These are phyloP conservation scores for Squalus acanthias DNA, from an alignment of 2,797 vertebrate species.

Conservation along the genomic window DNA sequence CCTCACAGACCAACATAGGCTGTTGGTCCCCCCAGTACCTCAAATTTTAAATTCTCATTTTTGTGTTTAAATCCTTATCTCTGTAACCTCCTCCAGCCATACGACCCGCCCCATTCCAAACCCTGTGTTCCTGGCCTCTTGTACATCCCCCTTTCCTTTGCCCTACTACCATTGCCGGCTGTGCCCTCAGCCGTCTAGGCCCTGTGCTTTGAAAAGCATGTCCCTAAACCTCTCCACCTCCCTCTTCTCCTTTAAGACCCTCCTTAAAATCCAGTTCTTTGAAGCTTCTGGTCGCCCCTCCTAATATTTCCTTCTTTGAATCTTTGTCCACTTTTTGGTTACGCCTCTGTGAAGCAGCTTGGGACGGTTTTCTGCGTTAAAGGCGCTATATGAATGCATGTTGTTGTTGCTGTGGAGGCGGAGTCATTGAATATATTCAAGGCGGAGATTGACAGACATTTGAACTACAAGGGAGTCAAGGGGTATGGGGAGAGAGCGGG, in stretches of 20 bases:
- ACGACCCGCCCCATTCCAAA: background rate
- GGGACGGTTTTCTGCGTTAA: too few species aligned
- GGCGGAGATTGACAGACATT: too few species aligned
- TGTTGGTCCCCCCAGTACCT: background rate
- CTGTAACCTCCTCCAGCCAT: background rate
- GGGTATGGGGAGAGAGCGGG: too few species aligned
- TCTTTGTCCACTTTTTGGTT: background rate
- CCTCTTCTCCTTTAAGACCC: background rate
- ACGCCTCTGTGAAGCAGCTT: background rate
- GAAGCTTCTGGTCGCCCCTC: background rate
- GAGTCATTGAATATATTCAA: too few species aligned
- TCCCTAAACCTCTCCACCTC: background rate
- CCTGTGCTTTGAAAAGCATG: background rate
- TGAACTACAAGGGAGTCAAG: too few species aligned
- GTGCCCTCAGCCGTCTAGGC: background rate
- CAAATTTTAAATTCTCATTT: background rate
- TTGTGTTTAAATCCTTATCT: background rate
- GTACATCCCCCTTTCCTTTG: background rate
- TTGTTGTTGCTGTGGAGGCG: background rate
- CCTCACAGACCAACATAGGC: background rate
- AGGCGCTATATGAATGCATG: background rate
- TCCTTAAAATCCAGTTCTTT: background rate
- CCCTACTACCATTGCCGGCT: background rate
- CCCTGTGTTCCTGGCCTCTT: background rate
- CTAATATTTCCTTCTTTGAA: background rate